Base-by-base conservation (phyloP, 2,797 vertebrate species). In the Mastacembelus armatus region DNA sequence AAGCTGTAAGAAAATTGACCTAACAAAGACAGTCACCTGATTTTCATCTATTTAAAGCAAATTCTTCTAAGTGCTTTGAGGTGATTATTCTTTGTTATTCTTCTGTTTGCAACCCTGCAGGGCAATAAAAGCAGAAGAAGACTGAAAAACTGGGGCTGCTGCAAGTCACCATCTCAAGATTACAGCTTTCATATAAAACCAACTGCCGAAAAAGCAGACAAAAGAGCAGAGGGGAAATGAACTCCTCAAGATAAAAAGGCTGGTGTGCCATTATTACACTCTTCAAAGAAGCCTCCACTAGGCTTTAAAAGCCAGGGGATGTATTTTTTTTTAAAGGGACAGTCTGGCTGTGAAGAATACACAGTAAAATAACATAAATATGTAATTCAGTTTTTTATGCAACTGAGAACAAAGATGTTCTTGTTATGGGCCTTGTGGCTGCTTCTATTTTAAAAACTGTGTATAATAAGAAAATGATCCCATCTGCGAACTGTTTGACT, bases 151-250 rank as follows among this genome's bases (percentile, higher is more conserved):
- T 24, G 30, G 51, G 44, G 10, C 59, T 61, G 22, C 42, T 50
- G 62, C 36, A 47, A 51, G 45, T 66, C 48, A 42, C 67, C 73
- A 68, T 79, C 62, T 66, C 40, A 35, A 65, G 50, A 47, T 67
- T 42, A 67, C 65, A 66, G 66, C 52, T 75, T 78, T 85, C 43
- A 74, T 71, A 79, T 75, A 68, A 78, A 85, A 59, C 39, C 71
- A 71, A 71, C 60, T 62, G 66, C 59, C 60, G 75, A 39, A 62
- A 84, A 62, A 62, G 32, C 72, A 78, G 58, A 74, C 48, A 64
- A 74, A 80, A 71, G 64, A 77, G 80, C 74, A 47, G 68, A 71
- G 72, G 84, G 80, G 62, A 86, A 85, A 85, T 67, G 54, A 83
- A 84, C 64, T 81, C 9, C 19, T 45, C 5, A 18, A 78, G 71